Base-by-base conservation (phyloP, 2,888 invertebrate species). In the Azorinus chamasolen region DNA sequence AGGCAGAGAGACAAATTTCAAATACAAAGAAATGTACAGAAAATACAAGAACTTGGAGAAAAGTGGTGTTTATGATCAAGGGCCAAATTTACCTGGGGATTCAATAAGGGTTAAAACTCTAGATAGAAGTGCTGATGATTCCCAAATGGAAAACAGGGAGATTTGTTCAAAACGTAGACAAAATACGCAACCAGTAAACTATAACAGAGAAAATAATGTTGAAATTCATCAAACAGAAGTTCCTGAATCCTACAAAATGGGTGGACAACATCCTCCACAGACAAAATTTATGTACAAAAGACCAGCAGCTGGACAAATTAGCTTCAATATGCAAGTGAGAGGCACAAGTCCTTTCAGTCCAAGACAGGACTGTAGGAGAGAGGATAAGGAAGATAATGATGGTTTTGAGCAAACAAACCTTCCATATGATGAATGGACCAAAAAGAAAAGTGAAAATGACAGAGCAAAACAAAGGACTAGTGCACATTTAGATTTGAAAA, bases 271-370 rank as follows among this genome's bases (percentile, higher is more conserved):
- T 63, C 86, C 86, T 3, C 84, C 87, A 24, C 83, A 84, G 20
- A 85, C 88, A 6, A 89, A 88, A 46, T 88, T 89, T 73, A 88
- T 90, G 5, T 90, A 90, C 65, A 88, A 86, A 66, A 62, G 90
- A 20, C 89, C 90, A 8, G 87, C 88, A 16, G 84, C 88, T 32
- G 90, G 90, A 14, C 82, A 83, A 46, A 86, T 88, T 53, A 83
- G 85, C 41, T 77, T 90, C 12, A 80, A 70, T 46, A 79, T 87
- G 73, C 63, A 81, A 54, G 84, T 69, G 32, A 73, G 65, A 79
- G 81, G 83, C 32, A 85, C 72, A 46, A 78, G 75, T 66, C 69
- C 83, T 66, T 70, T 83, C 45, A 71, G 79, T 20, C 73, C 72
- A 55, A 80, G 74, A 39, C 51, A 83, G 0, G 68, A 75, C 18